Evolutionary conservation across 2,113 vertebrate species (phyloP), one percentile per base, ranked within the genome.

Genomic region (Rhynchomys soricoides): DNA sequence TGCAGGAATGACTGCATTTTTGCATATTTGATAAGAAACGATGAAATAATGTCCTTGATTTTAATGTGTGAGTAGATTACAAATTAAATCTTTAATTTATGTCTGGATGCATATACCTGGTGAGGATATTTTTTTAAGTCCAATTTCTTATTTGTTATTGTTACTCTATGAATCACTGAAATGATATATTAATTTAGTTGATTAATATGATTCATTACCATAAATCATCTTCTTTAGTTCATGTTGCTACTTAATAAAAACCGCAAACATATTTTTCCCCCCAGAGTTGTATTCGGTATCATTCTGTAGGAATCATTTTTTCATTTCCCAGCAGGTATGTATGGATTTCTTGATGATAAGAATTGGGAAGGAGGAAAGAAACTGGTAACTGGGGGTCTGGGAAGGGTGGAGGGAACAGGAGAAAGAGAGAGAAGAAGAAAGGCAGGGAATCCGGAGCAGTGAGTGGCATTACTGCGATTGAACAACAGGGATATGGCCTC

Each of bases 11-110:
- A 57, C 95, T 95, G 2, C 74, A 85, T 94, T 94, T 97, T 97
- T 98, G 97, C 64, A 95, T 98, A 26, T 93, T 97, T 97, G 85
- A 97, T 98, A 96, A 98, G 89, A 83, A 97, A 89, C 89, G 50
- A 91, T 98, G 93, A 97, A 97, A 96, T 94, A 85, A 91, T 95
- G 97, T 86, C 91, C 95, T 97, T 98, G 74, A 91, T 98, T 95
- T 75, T 86, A 78, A 52, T 81, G 10, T 89, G 86, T 96, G 85
- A 95, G 70, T 89, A 96, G 90, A 97, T 97, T 97, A 96, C 95
- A 98, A 98, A 98, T 96, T 62, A 74, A 74, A 21, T 90, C 21
- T 95, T 86, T 97, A 93, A 97, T 93, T 97, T 98, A 91, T 91
- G 7, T 73, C 87, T 83, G 62, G 52, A 66, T 97, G 94, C 29